These are phyloP conservation scores for Dusona sp. DNA, from an alignment of 2,888 invertebrate genomes.

Conservation along the genomic window DNA sequence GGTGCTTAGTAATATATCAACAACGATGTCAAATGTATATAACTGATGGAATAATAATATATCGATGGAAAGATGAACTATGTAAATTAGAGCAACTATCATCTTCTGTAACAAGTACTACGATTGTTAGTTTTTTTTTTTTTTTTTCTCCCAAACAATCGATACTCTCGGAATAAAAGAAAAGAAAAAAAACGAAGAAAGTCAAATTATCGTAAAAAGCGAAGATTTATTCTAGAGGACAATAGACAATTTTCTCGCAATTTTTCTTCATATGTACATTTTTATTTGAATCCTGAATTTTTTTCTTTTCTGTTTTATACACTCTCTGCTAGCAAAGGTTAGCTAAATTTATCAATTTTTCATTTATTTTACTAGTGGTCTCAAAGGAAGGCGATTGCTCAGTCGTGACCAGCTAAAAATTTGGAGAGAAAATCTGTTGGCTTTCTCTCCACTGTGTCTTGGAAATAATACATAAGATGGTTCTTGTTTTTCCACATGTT, in stretches of 20 bases:
- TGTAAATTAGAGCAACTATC: slow-evolving; percentile 70
- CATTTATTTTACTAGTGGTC: slow-evolving; percentile 28
- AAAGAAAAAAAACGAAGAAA: slow-evolving; percentile 45
- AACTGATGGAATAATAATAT: slow-evolving; percentile 82
- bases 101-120: slow-evolving; percentile 54
- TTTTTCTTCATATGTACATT: slow-evolving; percentile 17
- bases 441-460: slow-evolving; percentile 93
- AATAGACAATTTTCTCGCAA: not conserved
- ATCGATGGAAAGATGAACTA: slow-evolving; percentile 80
- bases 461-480: slow-evolving; percentile 95
- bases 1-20: slow-evolving; percentile 84
- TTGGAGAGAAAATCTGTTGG: slow-evolving; percentile 97
- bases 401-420: slow-evolving; percentile 89
- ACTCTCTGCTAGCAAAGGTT: not conserved
- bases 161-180: slow-evolving; percentile 65
- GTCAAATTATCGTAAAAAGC: not conserved
- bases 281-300: slow-evolving; percentile 15
- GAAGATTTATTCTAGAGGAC: slow-evolving; percentile 20
- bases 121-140: slow-evolving; percentile 32
- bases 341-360: not conserved
- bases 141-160: slow-evolving; percentile 37
- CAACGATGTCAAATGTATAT: slow-evolving; percentile 82
- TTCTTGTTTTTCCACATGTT: slow-evolving; percentile 96
- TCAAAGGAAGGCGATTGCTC: slow-evolving; percentile 71
- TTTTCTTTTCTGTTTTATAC: not conserved